Evolutionary conservation across 2,113 vertebrate genomes (phyloP).

Genomic region (Ptilonorhynchus violaceus): DNA sequence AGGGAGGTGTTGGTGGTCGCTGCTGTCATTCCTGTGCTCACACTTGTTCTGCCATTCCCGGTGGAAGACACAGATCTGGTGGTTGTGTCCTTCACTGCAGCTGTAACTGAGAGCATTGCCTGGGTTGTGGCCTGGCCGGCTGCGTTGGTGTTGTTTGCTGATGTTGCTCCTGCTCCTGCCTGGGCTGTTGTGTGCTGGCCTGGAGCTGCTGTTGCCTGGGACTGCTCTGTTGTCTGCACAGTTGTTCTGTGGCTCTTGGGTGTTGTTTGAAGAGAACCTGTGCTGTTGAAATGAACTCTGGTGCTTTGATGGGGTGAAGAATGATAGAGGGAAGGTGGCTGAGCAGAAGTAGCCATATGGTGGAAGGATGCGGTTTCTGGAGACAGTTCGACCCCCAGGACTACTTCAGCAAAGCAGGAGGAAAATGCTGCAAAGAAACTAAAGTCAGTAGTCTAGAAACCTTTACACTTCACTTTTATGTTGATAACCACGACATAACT

Average conservation of each 20-base stretch:
- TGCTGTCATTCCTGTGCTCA: neutral
- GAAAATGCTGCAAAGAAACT: conserved; percentile 61
- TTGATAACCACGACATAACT: neutral
- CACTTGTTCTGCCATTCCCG: neutral
- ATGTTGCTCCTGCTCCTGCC: neutral
- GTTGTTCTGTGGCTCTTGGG: neutral
- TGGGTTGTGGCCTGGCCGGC: neutral
- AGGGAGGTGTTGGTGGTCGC: neutral
- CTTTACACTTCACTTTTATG: neutral
- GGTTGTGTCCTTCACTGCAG: neutral
- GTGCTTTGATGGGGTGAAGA: neutral
- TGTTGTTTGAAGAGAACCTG: neutral
- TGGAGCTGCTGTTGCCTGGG: neutral
- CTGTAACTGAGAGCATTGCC: neutral
- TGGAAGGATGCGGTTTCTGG: neutral
- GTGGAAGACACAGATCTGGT: neutral
- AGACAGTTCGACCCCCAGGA: neutral
- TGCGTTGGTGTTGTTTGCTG: neutral
- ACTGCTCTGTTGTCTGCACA: neutral
- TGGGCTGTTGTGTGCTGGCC: neutral
- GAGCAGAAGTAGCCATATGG: neutral
- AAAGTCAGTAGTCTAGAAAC: neutral
- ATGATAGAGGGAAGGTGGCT: neutral
- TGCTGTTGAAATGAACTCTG: neutral
- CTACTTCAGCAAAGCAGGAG: neutral